Percentiles rank a stretch among this genome's conserved stretches.
Evolutionary conservation across 2,113 vertebrate genomes (phyloP).

Genomic region (Phrynosoma blainvillii): DNA sequence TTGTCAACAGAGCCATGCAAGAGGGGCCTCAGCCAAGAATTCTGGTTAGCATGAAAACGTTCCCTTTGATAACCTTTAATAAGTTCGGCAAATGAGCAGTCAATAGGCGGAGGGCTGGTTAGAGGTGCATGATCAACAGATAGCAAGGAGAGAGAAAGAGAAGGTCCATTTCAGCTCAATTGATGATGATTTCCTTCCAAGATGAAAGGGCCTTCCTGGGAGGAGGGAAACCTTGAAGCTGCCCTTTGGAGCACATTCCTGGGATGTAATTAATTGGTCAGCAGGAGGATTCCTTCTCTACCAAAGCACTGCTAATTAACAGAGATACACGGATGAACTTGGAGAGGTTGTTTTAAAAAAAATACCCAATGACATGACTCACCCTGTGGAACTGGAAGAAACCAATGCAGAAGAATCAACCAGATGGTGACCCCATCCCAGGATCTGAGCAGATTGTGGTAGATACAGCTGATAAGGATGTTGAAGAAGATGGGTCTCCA

Average conservation of each 20-base stretch:
- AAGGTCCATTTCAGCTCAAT: neutral
- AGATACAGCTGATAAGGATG: too few relatives aligned
- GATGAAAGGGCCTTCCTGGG: neutral
- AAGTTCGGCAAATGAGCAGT: neutral
- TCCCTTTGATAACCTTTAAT: neutral
- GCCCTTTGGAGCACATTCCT: neutral
- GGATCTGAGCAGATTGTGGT: too few relatives aligned
- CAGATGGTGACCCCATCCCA: too few relatives aligned
- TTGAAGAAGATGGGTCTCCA: too few relatives aligned
- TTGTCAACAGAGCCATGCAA: neutral
- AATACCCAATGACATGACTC: too few relatives aligned
- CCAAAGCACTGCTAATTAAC: neutral
- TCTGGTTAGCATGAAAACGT: constrained; percentile 6
- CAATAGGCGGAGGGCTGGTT: constrained; percentile 14
- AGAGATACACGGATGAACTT: neutral
- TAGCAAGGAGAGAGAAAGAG: neutral
- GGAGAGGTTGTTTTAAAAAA: neutral
- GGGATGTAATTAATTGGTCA: neutral
- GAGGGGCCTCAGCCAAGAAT: neutral
- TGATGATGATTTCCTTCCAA: neutral
- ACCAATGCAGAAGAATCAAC: too few relatives aligned
- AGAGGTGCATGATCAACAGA: neutral
- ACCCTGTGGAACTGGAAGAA: too few relatives aligned
- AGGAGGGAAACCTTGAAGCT: accelerated
- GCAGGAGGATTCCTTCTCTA: neutral